A percentile compares a stretch with the other conserved stretches of the same genome.
These are phyloP conservation scores for Zaprionus ornatus DNA, from an alignment of 1,140 invertebrate species.

Conservation along the genomic window DNA sequence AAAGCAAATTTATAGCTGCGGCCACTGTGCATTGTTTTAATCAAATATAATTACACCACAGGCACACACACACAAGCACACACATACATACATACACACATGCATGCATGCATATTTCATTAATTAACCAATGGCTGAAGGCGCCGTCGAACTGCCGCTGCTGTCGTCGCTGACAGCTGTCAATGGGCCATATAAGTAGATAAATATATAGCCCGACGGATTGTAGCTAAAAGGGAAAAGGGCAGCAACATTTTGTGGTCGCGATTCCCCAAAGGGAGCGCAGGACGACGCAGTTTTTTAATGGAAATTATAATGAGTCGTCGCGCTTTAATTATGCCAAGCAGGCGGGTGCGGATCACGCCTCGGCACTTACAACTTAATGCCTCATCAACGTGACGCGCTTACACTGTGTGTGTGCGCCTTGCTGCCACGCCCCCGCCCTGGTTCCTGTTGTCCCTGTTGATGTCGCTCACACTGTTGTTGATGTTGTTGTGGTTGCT, in stretches of 20 bases:
- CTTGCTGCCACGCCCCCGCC: slow-evolving; percentile 7
- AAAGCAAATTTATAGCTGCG: slow-evolving; percentile 55
- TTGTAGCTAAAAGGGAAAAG: slow-evolving; percentile 17
- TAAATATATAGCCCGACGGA: slow-evolving; percentile 16
- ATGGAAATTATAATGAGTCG: slow-evolving; percentile 80
- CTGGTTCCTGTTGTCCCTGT: background rate
- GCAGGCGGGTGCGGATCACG: slow-evolving; percentile 39
- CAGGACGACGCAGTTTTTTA: slow-evolving; percentile 65
- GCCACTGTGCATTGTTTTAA: slow-evolving; percentile 57
- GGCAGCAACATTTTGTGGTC: slow-evolving; percentile 23
- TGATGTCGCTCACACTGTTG: background rate
- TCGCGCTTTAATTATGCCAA: slow-evolving; percentile 72
- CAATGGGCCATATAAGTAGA: slow-evolving; percentile 43
- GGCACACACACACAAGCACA: background rate
- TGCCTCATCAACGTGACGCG: slow-evolving; percentile 71
- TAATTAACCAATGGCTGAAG: slow-evolving; percentile 47
- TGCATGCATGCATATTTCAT: slow-evolving; percentile 56
- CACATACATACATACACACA: background rate
- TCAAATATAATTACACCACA: slow-evolving; percentile 73
- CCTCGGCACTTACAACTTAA: slow-evolving; percentile 72
- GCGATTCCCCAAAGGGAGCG: slow-evolving; percentile 8
- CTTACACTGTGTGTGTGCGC: slow-evolving; percentile 33
- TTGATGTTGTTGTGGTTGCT: background rate
- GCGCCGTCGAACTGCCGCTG: slow-evolving; percentile 30
- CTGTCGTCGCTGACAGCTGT: slow-evolving; percentile 63